Evolutionary conservation across 2,797 vertebrate genomes (phyloP), one percentile per base, ranked within the genome.

Genomic region (Corythornis leucogaster): DNA sequence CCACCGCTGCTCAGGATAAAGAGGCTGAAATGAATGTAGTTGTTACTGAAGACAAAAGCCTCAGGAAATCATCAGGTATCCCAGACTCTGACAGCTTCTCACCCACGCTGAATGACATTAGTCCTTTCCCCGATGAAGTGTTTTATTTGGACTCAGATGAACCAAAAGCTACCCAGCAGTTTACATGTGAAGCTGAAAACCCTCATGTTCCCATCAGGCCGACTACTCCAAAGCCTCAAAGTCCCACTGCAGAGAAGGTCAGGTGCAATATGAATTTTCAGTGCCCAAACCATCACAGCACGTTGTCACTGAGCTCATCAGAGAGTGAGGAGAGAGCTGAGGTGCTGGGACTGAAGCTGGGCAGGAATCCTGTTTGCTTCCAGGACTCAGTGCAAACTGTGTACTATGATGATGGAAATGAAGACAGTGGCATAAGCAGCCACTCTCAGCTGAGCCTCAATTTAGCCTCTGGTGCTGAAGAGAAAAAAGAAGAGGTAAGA

Each of bases 401-500:
- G 1, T 94, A 91, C 33, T 96, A 83, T 4, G 97, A 97, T 28
- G 97, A 96, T 46, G 96, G 94, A 66, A 95, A 96, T 43, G 97
- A 97, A 86, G 97, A 98, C 89, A 96, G 97, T 38, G 96, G 97
- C 64, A 93, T 97, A 59, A 95, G 97, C 94, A 97, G 97, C 76
- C 96, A 96, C 70, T 95, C 97, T 63, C 97, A 96, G 33, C 83
- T 92, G 66, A 97, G 95, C 92, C 97, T 97, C 64, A 89, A 87
- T 38, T 92, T 96, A 73, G 88, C 92, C 3, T 62, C 80, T 35
- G 55, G 79, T 55, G 43, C 88, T 24, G 97, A 98, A 77, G 97
- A 97, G 68, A 97, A 94, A 93, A 96, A 95, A n/a, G 97, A 97
- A 46, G 97, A 98, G 98, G 98, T 98, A 98, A 98, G 97, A 90